These are phyloP conservation scores for Blastobasis adustella DNA, from an alignment of 2,888 invertebrate genomes.

Conservation along the genomic window DNA sequence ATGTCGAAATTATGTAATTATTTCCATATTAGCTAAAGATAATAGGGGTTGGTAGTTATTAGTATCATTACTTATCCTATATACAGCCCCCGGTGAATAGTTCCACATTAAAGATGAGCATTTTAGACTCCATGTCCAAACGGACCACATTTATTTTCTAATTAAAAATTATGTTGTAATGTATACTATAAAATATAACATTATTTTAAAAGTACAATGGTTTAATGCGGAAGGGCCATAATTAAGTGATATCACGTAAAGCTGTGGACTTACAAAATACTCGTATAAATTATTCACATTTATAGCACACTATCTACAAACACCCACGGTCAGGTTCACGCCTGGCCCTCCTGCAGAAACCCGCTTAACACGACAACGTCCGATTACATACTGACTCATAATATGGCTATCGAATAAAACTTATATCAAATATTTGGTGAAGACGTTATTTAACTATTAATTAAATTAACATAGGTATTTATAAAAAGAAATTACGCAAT, in stretches of 20 bases:
- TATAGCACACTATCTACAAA: conserved; percentile 74
- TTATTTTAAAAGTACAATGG: conserved; percentile 43
- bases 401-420: conserved; percentile 72
- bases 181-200: conserved; percentile 68
- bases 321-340: conserved; percentile 59
- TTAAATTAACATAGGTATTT: background rate
- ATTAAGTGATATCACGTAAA: conserved; percentile 66
- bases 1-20: conserved; percentile 42
- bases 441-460: conserved; percentile 50
- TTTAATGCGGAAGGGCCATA: conserved; percentile 62
- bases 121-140: conserved; percentile 58
- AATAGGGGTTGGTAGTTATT: conserved; percentile 44
- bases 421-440: conserved; percentile 74
- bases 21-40: conserved; percentile 54
- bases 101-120: conserved; percentile 59
- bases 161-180: conserved; percentile 31
- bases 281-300: conserved; percentile 75
- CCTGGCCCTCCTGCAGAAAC: conserved; percentile 61
- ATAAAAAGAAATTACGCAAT: conserved; percentile 43
- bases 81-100: conserved; percentile 54
- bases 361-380: conserved; percentile 52
- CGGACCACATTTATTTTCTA: conserved; percentile 42
- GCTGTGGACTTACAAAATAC: conserved; percentile 73
- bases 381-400: conserved; percentile 73
- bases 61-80: conserved; percentile 41